phyloP scores from a whole-genome alignment of 2,113 vertebrate genomes.

The Hemicordylus capensis region DNA sequence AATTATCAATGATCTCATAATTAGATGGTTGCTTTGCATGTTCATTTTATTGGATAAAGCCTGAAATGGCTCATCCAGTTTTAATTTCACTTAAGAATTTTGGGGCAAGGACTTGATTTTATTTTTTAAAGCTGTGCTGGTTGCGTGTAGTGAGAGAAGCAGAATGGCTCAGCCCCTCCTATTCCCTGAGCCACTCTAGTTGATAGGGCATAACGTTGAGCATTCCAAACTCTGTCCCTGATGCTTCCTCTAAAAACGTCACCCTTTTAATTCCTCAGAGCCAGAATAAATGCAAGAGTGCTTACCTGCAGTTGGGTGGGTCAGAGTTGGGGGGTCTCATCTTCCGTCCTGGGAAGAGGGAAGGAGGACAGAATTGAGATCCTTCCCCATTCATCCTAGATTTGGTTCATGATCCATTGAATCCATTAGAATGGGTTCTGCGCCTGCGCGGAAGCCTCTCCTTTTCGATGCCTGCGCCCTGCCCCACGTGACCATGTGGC shows the following conservation, averaged over 20 bases:
- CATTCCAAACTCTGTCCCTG: too few species aligned
- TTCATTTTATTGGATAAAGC: not conserved
- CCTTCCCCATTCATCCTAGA: not conserved
- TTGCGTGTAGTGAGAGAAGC: not conserved
- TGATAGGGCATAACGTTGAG: not conserved
- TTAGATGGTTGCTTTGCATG: not conserved
- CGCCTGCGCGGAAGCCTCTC: too few species aligned
- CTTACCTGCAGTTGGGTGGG: not conserved
- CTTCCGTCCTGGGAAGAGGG: not conserved
- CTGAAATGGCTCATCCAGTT: not conserved
- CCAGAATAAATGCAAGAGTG: not conserved
- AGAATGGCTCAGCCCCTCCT: not conserved
- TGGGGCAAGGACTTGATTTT: too few species aligned
- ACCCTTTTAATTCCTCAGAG: not conserved
- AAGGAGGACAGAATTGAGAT: not conserved
- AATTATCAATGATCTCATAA: not conserved
- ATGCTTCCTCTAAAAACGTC: not conserved
- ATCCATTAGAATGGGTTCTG: too few species aligned
- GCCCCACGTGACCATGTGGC: too few species aligned
- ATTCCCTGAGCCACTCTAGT: not conserved
- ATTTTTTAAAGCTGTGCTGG: not conserved
- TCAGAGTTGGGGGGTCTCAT: not conserved
- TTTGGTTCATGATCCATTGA: too few species aligned
- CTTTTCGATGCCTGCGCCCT: too few species aligned
- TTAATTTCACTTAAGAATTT: not conserved